A percentile compares a stretch with the other conserved stretches of the same genome.
phyloP scores from a whole-genome alignment of 2,113 vertebrate species.

The Heptranchias perlo region DNA sequence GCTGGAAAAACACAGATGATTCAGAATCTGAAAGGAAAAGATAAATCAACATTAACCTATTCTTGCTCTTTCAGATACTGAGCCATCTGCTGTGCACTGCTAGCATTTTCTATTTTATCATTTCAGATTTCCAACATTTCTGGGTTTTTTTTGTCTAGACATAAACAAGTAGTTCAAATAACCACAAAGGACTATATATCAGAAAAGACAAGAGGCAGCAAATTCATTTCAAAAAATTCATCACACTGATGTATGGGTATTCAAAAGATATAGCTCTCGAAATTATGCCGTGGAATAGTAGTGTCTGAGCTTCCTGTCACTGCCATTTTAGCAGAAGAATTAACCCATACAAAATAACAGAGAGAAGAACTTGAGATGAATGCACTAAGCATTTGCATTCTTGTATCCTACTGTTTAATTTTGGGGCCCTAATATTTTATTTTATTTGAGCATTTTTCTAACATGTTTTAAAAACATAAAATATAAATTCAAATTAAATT shows the following conservation, averaged over 20 bases:
- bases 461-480: neutral
- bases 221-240: neutral
- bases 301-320: neutral
- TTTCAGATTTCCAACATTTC: neutral
- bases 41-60: neutral
- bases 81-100: neutral
- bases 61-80: neutral
- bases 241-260: neutral
- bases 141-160: neutral
- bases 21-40: neutral
- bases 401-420: neutral
- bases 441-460: neutral
- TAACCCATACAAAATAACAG: neutral
- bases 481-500: neutral
- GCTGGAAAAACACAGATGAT: neutral
- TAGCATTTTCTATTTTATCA: neutral
- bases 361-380: neutral
- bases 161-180: neutral
- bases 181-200: neutral
- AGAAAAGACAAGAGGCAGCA: neutral
- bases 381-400: neutral
- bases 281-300: neutral
- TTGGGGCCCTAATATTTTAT: neutral
- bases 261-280: neutral
- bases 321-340: neutral